Conservation (phyloP, 2,888 invertebrate genomes). For the Saturnia pavonia region DNA sequence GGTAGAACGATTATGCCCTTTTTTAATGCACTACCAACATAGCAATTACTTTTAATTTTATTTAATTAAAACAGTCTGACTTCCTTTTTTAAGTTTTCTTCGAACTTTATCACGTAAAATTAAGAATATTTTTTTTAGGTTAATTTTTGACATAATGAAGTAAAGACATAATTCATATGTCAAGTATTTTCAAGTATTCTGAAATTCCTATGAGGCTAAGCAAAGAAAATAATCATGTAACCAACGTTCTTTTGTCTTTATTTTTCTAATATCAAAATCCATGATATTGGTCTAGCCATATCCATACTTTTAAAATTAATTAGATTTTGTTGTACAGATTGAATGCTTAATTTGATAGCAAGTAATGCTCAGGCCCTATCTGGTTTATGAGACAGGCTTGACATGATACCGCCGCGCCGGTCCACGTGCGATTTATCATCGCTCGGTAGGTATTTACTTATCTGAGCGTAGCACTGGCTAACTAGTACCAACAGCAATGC, state of each 20-base stretch:
- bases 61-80: not conserved
- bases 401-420: constrained; percentile 26
- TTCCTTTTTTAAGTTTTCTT: not conserved
- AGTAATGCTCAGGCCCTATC: constrained; percentile 8
- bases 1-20: not conserved
- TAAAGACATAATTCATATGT: no score
- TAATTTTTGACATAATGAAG: not conserved
- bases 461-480: not conserved
- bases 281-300: not conserved
- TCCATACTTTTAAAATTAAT: not conserved
- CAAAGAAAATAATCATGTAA: no score
- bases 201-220: not conserved
- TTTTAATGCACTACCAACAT: not conserved
- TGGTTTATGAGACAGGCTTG: constrained; percentile 15
- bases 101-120: not conserved
- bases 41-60: not conserved
- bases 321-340: not conserved
- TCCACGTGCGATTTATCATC: constrained; percentile 35
- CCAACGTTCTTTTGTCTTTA: no score
- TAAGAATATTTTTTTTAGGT: not conserved
- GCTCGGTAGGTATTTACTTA: constrained; percentile 7
- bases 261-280: not conserved
- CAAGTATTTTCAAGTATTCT: not conserved
- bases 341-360: not conserved
- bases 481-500: constrained; percentile 28